These are phyloP conservation scores for Fragum sueziense DNA, from an alignment of 2,888 invertebrate genomes.

Conservation along the genomic window DNA sequence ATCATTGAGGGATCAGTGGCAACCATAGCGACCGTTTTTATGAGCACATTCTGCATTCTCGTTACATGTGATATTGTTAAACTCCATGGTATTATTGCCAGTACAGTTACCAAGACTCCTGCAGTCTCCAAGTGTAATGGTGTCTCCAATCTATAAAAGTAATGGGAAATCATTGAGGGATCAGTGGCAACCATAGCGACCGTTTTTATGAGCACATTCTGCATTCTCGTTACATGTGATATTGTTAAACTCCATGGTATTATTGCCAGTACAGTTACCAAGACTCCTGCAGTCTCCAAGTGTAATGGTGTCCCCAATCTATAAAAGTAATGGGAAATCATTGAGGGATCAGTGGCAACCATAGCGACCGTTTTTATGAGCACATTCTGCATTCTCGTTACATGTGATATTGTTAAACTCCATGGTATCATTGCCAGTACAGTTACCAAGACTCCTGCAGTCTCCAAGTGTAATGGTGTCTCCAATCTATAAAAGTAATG, in stretches of 20 bases:
- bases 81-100: constrained; percentile 31
- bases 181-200: constrained; percentile 71
- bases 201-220: constrained; percentile 58
- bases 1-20: too few relatives aligned
- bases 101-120: constrained; percentile 39
- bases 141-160: too few relatives aligned
- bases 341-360: constrained; percentile 74
- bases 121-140: constrained; percentile 43
- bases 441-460: constrained; percentile 47
- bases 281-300: constrained; percentile 36
- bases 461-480: constrained; percentile 33
- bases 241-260: constrained; percentile 24
- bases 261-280: constrained; percentile 43
- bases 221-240: constrained; percentile 61
- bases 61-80: constrained; percentile 51
- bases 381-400: constrained; percentile 61
- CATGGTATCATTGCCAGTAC: constrained; percentile 43
- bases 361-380: constrained; percentile 58
- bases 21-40: constrained; percentile 64
- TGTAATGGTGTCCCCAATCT: constrained; percentile 47
- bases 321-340: too few relatives aligned
- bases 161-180: too few relatives aligned
- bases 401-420: constrained; percentile 43
- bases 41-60: constrained; percentile 59
- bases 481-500: too few relatives aligned